Percentiles rank a stretch among this genome's conserved stretches.
These are phyloP conservation scores for Phymorhynchus buccinoides DNA, from an alignment of 1,140 invertebrate genomes.

Conservation along the genomic window DNA sequence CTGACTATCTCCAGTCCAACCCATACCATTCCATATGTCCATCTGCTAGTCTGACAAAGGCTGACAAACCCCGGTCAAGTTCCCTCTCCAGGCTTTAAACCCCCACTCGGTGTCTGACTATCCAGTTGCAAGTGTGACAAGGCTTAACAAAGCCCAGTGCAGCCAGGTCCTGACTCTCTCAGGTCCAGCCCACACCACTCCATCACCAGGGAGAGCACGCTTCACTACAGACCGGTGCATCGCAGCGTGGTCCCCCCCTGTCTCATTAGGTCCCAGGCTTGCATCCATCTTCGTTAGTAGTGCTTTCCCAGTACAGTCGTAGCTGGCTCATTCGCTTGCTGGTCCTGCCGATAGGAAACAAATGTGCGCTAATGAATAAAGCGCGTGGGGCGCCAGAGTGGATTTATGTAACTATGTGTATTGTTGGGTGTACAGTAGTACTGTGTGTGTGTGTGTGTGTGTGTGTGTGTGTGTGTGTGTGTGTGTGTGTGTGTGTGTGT, in stretches of 20 bases:
- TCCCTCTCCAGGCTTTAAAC: no score
- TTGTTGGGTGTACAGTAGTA: background rate
- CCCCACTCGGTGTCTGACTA: no score
- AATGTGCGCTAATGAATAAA: slow-evolving; percentile 15
- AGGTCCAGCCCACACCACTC: background rate
- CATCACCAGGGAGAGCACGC: background rate
- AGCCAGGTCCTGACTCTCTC: no score
- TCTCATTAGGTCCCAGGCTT: slow-evolving; percentile 9
- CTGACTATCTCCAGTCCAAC: no score
- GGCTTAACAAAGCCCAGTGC: no score
- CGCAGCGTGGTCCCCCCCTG: slow-evolving; percentile 1
- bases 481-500: slow-evolving; percentile 1
- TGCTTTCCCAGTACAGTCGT: no score
- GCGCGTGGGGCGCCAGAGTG: background rate
- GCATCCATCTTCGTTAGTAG: slow-evolving; percentile 21
- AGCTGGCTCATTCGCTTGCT: background rate
- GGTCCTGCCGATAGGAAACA: slow-evolving; percentile 24
- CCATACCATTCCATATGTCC: no score
- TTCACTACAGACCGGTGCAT: background rate
- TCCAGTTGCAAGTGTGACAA: no score
- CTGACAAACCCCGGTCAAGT: no score
- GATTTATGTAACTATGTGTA: background rate
- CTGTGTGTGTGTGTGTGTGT: slow-evolving; percentile 4
- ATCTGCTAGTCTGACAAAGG: no score
- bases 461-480: slow-evolving; percentile 22